phyloP scores from a whole-genome alignment of 2,888 invertebrate genomes.

The Agapetus fuscipes region DNA sequence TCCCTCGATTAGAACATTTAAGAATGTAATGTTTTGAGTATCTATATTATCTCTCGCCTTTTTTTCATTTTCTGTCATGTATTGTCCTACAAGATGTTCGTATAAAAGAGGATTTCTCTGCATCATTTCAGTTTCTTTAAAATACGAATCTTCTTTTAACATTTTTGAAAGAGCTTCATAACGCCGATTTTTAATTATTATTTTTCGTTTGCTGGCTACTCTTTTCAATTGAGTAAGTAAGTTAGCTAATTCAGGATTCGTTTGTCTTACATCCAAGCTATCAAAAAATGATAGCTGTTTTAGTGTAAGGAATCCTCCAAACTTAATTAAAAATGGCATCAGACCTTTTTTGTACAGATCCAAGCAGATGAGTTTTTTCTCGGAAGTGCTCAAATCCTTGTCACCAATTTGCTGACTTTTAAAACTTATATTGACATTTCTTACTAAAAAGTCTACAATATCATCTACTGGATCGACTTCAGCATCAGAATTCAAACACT shows the following conservation, averaged over 20 bases:
- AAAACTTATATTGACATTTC: slow-evolving; percentile 56
- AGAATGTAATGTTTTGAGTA: slow-evolving; percentile 50
- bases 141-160: slow-evolving; percentile 62
- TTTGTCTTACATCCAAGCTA: slow-evolving; percentile 27
- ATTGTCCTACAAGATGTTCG: slow-evolving; percentile 82
- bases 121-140: slow-evolving; percentile 91
- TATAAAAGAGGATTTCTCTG: slow-evolving; percentile 81
- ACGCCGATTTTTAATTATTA: slow-evolving; percentile 66
- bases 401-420: slow-evolving; percentile 77
- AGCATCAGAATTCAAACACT: too few relatives aligned
- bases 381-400: slow-evolving; percentile 55
- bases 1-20: slow-evolving; percentile 70
- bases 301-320: slow-evolving; percentile 58
- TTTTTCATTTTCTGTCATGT: slow-evolving; percentile 68
- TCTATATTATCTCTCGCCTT: slow-evolving; percentile 52
- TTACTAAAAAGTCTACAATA: slow-evolving; percentile 52
- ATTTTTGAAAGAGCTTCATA: slow-evolving; percentile 72
- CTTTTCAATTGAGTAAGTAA: slow-evolving; percentile 51
- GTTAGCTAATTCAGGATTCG: slow-evolving; percentile 44
- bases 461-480: slow-evolving; percentile 37
- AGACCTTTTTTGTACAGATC: slow-evolving; percentile 56
- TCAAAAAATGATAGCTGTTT: slow-evolving; percentile 65
- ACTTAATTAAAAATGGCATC: slow-evolving; percentile 63
- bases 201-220: slow-evolving; percentile 40
- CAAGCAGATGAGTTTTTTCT: slow-evolving; percentile 61